phyloP scores from a whole-genome alignment of 2,797 vertebrate genomes.

The Poeciliopsis paucimaculata region DNA sequence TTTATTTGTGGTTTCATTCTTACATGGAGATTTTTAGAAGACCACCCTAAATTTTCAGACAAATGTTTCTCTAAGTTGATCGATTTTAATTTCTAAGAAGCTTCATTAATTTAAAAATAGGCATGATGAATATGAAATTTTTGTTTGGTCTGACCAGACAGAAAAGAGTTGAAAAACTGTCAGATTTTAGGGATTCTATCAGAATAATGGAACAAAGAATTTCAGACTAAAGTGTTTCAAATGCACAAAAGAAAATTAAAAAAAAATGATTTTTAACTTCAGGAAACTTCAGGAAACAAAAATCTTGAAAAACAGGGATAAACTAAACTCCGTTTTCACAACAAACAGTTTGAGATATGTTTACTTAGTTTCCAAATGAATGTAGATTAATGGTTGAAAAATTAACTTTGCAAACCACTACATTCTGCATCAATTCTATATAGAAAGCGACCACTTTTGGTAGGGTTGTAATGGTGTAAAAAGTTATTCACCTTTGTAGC shows the following conservation, averaged over 20 bases:
- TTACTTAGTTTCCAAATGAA: not conserved
- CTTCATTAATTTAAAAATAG: not conserved
- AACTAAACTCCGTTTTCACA: not conserved
- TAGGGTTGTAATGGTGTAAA: not conserved
- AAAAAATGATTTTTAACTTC: not conserved
- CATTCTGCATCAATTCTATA: not conserved
- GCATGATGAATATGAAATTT: not conserved
- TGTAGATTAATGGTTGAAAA: not conserved
- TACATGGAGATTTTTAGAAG: not conserved
- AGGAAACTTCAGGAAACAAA: not conserved
- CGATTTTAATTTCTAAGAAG: slow-evolving; percentile 1
- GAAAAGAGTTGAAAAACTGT: not conserved
- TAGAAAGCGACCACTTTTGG: not conserved
- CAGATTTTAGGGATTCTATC: not conserved
- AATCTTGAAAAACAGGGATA: not conserved
- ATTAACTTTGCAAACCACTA: not conserved
- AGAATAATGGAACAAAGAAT: not conserved
- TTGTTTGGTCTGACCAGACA: not conserved
- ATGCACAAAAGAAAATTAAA: too few relatives aligned
- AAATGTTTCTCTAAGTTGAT: slow-evolving; percentile 9
- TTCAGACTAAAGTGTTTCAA: not conserved
- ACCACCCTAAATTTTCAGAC: not conserved
- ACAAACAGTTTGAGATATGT: not conserved
- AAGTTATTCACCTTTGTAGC: not conserved
- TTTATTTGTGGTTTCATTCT: not conserved